Base-by-base conservation (phyloP, 2,113 vertebrate species). In the Hippocampus comes region DNA sequence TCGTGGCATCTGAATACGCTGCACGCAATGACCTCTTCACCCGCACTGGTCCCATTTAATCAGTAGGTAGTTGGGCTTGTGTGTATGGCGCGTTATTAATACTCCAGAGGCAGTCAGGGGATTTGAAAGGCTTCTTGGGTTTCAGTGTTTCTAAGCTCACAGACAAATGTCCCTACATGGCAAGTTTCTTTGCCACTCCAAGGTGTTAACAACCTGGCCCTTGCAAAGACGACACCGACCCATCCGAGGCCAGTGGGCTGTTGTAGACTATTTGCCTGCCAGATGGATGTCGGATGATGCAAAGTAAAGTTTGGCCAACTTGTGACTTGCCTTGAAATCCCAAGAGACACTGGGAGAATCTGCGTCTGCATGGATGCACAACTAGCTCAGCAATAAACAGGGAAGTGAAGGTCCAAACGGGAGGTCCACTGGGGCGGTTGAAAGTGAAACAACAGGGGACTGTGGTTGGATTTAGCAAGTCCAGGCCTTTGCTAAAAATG, bases 131-230 rank as follows among this genome's bases (percentile, higher is more conserved):
- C 85, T 85, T 81, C 83, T 91, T 89, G 64, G 84, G 89, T 91
- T 90, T 90, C 88, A 90, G 83, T 78, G 83, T 89, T 90, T 90
- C 84, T 84, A 71, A 85, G 83, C 86, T 85, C 88, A 83, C 81
- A 87, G 80, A 87, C 80, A 88, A 91, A 89, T 88, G 71, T 89
- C 89, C 89, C 68, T 91, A 91, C 75, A 91, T 86, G 89, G 90
- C 42, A n/a, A 60, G 68, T 84, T 81, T 86, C 82, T 82, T 82
- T 85, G 80, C 78, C 70, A 41, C 72, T 70, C 63, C 63, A 42
- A 86, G 21, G 84, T 83, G 84, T 73, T 81, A 84, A 86, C 63
- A 73, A 82, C 84, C 71, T 81, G 82, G 74, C 80, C 60, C 30
- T 46, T 49, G 15, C 23, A 49, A 17, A 66, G 43, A 72, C 79